These are phyloP conservation scores for Saccostrea cuccullata DNA, from an alignment of 1,140 invertebrate genomes.

Conservation along the genomic window DNA sequence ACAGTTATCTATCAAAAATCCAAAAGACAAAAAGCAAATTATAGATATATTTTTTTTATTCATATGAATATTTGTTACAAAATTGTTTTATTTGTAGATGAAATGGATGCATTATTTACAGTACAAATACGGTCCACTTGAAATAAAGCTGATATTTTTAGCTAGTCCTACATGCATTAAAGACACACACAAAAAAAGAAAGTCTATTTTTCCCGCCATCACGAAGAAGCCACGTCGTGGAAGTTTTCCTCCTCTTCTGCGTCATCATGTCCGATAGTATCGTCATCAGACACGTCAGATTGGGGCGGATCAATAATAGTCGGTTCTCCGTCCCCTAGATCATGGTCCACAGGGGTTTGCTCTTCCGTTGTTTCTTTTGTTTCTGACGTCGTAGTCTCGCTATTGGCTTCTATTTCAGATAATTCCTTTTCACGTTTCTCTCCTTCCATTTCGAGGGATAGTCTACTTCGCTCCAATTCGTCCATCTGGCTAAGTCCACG, in stretches of 20 bases:
- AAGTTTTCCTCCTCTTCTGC: slow-evolving; percentile 28
- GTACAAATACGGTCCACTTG: no score
- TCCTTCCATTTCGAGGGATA: slow-evolving; percentile 1
- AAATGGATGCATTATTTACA: no score
- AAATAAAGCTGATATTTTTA: no score
- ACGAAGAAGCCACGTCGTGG: slow-evolving; percentile 28
- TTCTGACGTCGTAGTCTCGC: no score
- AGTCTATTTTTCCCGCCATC: background rate
- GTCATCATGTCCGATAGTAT: background rate
- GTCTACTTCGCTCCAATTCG: slow-evolving; percentile 29
- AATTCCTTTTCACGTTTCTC: background rate
- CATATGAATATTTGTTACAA: no score
- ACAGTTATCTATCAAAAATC: no score
- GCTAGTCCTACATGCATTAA: no score
- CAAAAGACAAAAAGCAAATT: no score
- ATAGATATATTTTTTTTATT: no score
- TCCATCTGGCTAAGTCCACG: slow-evolving; percentile 24
- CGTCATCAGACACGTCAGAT: slow-evolving; percentile 27
- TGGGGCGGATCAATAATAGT: background rate
- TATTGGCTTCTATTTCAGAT: background rate
- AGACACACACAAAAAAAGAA: no score
- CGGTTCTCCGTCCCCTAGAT: slow-evolving; percentile 35
- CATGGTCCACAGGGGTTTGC: slow-evolving; percentile 8
- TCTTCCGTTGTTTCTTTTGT: background rate
- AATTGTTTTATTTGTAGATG: no score